phyloP scores from a whole-genome alignment of 2,113 vertebrate genomes.

The Seriola rivoliana region DNA sequence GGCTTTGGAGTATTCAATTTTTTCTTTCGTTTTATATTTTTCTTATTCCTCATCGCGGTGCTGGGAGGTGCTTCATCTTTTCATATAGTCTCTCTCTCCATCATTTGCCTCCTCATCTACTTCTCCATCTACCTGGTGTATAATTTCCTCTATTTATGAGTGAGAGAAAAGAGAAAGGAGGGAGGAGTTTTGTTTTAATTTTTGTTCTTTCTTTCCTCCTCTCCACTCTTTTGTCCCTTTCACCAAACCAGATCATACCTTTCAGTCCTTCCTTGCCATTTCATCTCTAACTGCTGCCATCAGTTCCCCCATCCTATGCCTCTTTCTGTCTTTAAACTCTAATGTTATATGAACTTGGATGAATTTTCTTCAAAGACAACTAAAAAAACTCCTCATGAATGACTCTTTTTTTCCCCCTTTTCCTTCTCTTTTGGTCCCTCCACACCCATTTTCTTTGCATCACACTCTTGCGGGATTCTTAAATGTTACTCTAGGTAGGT shows the following conservation, averaged over 20 bases:
- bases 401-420: constrained; percentile 74
- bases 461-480: constrained; percentile 85
- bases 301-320: constrained; percentile 52
- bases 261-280: constrained; percentile 54
- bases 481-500: constrained; percentile 86
- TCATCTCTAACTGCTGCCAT: constrained; percentile 54
- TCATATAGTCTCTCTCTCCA: constrained; percentile 85
- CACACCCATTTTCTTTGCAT: constrained; percentile 84
- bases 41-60: constrained; percentile 88
- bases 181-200: constrained; percentile 68
- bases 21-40: constrained; percentile 89
- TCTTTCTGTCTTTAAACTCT: constrained; percentile 74
- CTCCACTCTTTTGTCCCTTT: constrained; percentile 54
- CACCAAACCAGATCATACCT: constrained; percentile 66
- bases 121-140: constrained; percentile 87
- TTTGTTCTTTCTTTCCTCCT: constrained; percentile 57
- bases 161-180: constrained; percentile 72
- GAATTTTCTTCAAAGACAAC: constrained; percentile 78
- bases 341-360: constrained; percentile 80
- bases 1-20: constrained; percentile 89
- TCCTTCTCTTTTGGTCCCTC: constrained; percentile 81
- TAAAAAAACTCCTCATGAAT: constrained; percentile 74
- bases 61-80: constrained; percentile 88
- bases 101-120: constrained; percentile 88
- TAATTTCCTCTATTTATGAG: constrained; percentile 86